These are phyloP conservation scores for Styela plicata DNA, from an alignment of 23 tunicate species.

Conservation along the genomic window DNA sequence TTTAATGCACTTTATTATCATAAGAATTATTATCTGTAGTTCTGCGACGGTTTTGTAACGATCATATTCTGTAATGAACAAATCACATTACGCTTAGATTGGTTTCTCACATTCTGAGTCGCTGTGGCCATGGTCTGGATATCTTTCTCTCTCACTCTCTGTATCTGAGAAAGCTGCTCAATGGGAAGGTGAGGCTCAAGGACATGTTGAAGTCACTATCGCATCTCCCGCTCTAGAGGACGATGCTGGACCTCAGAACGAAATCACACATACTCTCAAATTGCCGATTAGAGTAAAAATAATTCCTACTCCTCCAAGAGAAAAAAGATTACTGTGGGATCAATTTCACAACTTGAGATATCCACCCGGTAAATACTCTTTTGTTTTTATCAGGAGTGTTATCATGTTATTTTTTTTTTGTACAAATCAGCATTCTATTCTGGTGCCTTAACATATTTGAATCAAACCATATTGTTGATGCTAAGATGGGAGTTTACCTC, in stretches of 20 bases:
- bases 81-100: slow-evolving; percentile 35
- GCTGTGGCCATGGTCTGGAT: slow-evolving; percentile 99
- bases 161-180: slow-evolving; percentile 51
- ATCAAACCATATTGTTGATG: no score
- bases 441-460: no score
- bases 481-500: no score
- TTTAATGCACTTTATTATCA: no score
- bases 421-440: no score
- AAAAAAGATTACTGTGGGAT: slow-evolving; percentile 92
- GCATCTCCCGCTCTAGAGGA: slow-evolving; percentile 45
- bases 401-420: no score
- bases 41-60: no score
- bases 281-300: slow-evolving; percentile 62
- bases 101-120: slow-evolving; percentile 72
- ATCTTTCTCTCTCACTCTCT: slow-evolving; percentile 77
- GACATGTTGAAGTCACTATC: slow-evolving; percentile 84
- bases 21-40: no score
- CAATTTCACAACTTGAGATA: slow-evolving; percentile 96
- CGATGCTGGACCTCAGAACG: slow-evolving; percentile 14
- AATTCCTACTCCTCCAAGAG: slow-evolving; percentile 94
- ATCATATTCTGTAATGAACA: no score
- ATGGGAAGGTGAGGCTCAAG: slow-evolving; percentile 87
- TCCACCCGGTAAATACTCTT: slow-evolving; percentile 92
- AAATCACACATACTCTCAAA: slow-evolving; percentile 33
- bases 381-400: no score